Evolutionary conservation across 2,113 vertebrate species (phyloP).

Genomic region (Prochilodus magdalenae): DNA sequence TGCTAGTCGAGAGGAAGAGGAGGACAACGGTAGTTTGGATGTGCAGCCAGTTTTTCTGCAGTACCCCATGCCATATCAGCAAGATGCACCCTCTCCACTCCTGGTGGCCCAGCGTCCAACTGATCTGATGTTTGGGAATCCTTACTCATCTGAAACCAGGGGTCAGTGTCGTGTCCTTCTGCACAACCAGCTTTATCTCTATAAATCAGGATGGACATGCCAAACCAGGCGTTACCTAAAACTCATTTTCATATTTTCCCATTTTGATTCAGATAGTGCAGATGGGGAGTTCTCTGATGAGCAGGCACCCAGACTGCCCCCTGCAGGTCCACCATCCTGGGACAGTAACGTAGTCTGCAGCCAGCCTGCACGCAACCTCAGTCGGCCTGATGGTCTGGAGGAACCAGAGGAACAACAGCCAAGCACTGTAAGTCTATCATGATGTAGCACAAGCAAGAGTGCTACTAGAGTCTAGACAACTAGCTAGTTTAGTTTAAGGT

Average conservation of each 20-base stretch:
- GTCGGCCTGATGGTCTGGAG: constrained; percentile 91
- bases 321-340: constrained; percentile 87
- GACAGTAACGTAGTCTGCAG: constrained; percentile 95
- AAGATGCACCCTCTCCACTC: constrained; percentile 79
- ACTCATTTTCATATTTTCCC: neutral
- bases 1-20: constrained; percentile 73
- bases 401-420: constrained; percentile 84
- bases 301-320: constrained; percentile 90
- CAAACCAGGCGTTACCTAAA: neutral
- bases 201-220: neutral
- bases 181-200: neutral
- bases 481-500: too few relatives aligned
- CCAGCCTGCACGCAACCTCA: constrained; percentile 93
- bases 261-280: constrained; percentile 80
- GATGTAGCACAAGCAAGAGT: too few relatives aligned
- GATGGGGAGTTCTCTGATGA: constrained; percentile 92
- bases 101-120: constrained; percentile 81
- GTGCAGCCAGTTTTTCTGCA: constrained; percentile 77
- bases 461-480: too few relatives aligned
- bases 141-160: constrained; percentile 86
- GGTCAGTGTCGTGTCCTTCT: constrained; percentile 68
- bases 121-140: constrained; percentile 91
- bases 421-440: constrained; percentile 68
- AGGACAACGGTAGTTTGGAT: constrained; percentile 69
- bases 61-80: constrained; percentile 80